These are phyloP conservation scores for Dichetophora obliterata DNA, from an alignment of 2,888 invertebrate genomes.

Conservation along the genomic window DNA sequence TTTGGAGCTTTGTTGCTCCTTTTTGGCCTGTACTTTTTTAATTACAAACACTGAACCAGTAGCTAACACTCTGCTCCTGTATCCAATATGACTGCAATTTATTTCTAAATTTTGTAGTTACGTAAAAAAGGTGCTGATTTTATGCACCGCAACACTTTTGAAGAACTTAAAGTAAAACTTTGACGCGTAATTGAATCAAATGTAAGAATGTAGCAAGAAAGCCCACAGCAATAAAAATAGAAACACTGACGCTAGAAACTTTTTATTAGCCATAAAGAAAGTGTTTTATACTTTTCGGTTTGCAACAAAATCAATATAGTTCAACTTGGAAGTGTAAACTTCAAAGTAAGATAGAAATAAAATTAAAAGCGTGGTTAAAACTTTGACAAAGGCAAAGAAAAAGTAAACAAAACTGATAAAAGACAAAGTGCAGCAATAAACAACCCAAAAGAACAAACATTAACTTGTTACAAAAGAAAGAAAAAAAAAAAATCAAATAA, in stretches of 20 bases:
- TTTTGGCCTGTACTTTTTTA: too few species aligned
- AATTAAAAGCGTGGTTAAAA: not conserved
- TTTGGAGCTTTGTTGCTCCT: too few species aligned
- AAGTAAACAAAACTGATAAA: not conserved
- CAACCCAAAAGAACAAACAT: not conserved
- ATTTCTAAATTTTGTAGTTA: not conserved
- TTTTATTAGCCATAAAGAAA: not conserved
- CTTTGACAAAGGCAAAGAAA: not conserved
- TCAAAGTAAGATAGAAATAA: not conserved
- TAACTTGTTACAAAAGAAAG: not conserved
- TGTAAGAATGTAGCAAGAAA: not conserved
- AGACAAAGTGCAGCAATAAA: not conserved
- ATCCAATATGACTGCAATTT: not conserved
- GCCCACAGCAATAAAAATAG: not conserved
- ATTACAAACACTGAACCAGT: too few species aligned
- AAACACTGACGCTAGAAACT: not conserved
- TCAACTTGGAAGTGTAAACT: too few species aligned
- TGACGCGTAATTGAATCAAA: not conserved
- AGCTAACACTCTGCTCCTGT: too few species aligned
- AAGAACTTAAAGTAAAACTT: conserved; percentile 2
- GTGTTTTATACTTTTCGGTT: not conserved
- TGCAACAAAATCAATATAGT: too few species aligned
- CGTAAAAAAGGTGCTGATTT: not conserved
- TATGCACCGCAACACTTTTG: conserved; percentile 8
- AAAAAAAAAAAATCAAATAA: not conserved